phyloP scores from a whole-genome alignment of 2,888 invertebrate species.

The Minunthozetes semirufus region DNA sequence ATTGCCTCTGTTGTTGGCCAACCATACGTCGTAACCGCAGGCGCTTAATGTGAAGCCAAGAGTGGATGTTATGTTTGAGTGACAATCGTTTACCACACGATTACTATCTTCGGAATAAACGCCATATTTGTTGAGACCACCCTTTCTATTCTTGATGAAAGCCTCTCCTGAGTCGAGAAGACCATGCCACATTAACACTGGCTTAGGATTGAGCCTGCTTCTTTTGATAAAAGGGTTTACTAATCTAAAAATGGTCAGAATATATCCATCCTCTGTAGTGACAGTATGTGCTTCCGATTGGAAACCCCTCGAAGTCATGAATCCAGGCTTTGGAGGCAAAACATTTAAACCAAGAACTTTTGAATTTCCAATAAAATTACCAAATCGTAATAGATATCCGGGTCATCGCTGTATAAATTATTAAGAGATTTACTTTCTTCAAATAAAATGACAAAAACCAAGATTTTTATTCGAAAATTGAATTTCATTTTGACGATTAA shows the following conservation, averaged over 20 bases:
- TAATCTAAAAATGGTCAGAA: constrained; percentile 22
- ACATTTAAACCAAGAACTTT: not conserved
- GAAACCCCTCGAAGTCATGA: constrained; percentile 26
- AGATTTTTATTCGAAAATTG: too few species aligned
- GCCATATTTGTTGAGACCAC: not conserved
- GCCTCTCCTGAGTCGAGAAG: not conserved
- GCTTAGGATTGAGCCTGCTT: not conserved
- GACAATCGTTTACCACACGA: not conserved
- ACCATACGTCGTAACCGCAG: constrained; percentile 11
- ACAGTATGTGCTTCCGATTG: constrained; percentile 6
- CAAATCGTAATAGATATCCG: not conserved
- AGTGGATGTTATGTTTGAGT: not conserved
- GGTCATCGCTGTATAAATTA: not conserved
- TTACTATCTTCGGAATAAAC: constrained; percentile 19
- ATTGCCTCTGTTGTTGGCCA: constrained; percentile 24
- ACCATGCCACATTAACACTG: constrained; percentile 33
- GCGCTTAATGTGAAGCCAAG: constrained; percentile 4
- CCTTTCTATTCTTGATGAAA: constrained; percentile 13
- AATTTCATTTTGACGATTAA: too few species aligned
- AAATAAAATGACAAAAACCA: too few species aligned
- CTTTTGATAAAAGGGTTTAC: constrained; percentile 2
- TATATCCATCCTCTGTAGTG: constrained; percentile 30
- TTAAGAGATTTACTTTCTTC: too few species aligned
- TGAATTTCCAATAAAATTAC: not conserved
- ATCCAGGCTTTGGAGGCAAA: not conserved